A percentile compares a stretch with the other conserved stretches of the same genome.
These are phyloP conservation scores for Trichopoda pennipes DNA, from an alignment of 2,888 invertebrate genomes.

Conservation along the genomic window DNA sequence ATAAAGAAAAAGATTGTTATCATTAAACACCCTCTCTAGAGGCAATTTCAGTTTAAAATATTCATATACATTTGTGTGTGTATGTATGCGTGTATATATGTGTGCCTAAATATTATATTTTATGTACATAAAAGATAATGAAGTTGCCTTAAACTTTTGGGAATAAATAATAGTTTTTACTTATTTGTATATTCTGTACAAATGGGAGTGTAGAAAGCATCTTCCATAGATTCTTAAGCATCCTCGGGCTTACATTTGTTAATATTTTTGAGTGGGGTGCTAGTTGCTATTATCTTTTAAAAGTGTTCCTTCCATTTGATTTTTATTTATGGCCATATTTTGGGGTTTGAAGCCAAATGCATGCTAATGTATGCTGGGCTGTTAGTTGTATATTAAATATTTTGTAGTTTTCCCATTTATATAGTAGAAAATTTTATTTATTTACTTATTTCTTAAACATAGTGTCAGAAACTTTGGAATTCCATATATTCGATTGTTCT, in stretches of 20 bases:
- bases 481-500: background rate
- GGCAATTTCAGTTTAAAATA: conserved; percentile 14
- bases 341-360: background rate
- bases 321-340: conserved; percentile 38
- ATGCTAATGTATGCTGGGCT: background rate
- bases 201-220: conserved; percentile 27
- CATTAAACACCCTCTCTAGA: conserved; percentile 45
- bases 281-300: conserved; percentile 55
- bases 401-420: background rate
- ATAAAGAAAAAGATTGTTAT: conserved; percentile 46
- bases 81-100: conserved; percentile 11
- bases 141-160: conserved; percentile 79
- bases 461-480: background rate
- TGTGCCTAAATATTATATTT: conserved; percentile 36
- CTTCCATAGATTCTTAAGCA: conserved; percentile 48
- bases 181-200: conserved; percentile 1
- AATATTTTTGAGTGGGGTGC: conserved; percentile 21
- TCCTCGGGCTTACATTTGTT: conserved; percentile 20
- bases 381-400: background rate
- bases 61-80: background rate
- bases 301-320: conserved; percentile 39
- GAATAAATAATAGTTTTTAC: conserved; percentile 77
- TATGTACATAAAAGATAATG: conserved; percentile 79
- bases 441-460: background rate
- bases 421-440: background rate